These are phyloP conservation scores for Morelia viridis DNA, from an alignment of 2,797 vertebrate species.

Conservation along the genomic window DNA sequence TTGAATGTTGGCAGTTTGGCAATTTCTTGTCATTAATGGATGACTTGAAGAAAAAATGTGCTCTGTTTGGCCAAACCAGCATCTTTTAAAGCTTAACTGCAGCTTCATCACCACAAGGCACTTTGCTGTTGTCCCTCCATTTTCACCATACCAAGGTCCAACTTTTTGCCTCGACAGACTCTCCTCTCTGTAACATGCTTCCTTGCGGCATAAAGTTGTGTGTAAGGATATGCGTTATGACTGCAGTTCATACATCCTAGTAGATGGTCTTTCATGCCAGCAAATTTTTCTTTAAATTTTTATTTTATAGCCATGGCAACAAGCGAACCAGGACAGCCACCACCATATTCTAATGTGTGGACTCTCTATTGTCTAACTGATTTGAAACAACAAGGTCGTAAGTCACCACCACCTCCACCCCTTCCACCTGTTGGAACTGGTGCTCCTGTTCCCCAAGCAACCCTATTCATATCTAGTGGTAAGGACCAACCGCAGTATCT, in stretches of 20 bases:
- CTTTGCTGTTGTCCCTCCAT: neutral
- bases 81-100: conserved; percentile 11
- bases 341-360: conserved; percentile 63
- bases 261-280: conserved; percentile 55
- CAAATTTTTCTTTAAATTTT: conserved; percentile 55
- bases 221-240: conserved; percentile 30
- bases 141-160: conserved; percentile 14
- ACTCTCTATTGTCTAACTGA: conserved; percentile 69
- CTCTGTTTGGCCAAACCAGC: conserved; percentile 15
- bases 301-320: conserved; percentile 68
- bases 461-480: conserved; percentile 52
- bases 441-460: conserved; percentile 53
- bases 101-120: neutral
- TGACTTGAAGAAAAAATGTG: neutral
- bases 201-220: conserved; percentile 29
- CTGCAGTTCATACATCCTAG: conserved; percentile 52
- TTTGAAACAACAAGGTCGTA: conserved; percentile 64
- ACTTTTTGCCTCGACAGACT: neutral
- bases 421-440: conserved; percentile 42
- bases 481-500: conserved; percentile 60
- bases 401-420: conserved; percentile 55
- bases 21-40: neutral
- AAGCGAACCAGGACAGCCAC: conserved; percentile 66
- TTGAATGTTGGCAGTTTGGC: neutral
- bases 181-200: conserved; percentile 56